Evolutionary conservation across 2,888 invertebrate genomes (phyloP).

Genomic region (Melinaea menophilus): DNA sequence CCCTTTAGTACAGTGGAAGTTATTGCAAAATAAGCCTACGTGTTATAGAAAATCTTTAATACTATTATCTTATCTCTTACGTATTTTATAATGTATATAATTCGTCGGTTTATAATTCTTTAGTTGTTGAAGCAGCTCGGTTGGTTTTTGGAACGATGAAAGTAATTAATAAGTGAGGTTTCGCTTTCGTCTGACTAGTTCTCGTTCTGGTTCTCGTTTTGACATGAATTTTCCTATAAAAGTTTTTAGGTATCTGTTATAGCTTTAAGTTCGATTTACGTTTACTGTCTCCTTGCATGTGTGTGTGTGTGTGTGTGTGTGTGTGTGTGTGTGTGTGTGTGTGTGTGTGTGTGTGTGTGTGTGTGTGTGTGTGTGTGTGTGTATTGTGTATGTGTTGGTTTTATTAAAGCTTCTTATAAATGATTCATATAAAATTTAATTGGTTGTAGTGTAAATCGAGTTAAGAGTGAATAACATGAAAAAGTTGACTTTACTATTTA

Average conservation of each 20-base stretch:
- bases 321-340: constrained; percentile 1
- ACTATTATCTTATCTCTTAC: no score
- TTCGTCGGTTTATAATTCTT: constrained; percentile 4
- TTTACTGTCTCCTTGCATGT: not conserved
- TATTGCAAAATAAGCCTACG: no score
- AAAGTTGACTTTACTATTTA: constrained; percentile 15
- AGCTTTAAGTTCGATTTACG: not conserved
- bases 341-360: constrained; percentile 4
- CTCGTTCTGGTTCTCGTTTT: constrained; percentile 20
- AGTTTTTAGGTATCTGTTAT: constrained; percentile 12
- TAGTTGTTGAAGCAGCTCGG: constrained; percentile 17
- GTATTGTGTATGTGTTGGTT: constrained; percentile 4
- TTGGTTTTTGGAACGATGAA: constrained; percentile 53
- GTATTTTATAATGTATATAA: not conserved
- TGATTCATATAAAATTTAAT: no score
- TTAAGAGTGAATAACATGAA: constrained; percentile 12
- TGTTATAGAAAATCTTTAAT: no score
- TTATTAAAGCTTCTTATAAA: no score
- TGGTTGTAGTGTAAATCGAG: not conserved
- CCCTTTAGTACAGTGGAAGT: no score
- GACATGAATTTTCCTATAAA: constrained; percentile 24
- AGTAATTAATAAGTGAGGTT: constrained; percentile 58
- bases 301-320: no score
- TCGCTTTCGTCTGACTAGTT: constrained; percentile 64
- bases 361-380: not conserved